These are phyloP conservation scores for Ciconia nigra DNA, from an alignment of 2,797 vertebrate species.

Conservation along the genomic window DNA sequence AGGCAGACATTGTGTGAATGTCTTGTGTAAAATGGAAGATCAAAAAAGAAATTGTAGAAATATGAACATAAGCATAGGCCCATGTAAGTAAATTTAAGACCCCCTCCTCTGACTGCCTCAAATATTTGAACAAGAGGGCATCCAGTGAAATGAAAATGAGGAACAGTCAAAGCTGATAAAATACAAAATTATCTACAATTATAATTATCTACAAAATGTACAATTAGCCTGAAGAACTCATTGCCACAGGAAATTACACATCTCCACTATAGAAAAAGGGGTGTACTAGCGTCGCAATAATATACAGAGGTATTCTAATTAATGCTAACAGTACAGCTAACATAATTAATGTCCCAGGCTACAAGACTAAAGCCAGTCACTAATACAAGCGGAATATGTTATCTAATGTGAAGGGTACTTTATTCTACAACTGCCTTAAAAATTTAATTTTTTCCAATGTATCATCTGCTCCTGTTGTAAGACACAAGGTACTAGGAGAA, in stretches of 20 bases:
- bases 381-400: neutral
- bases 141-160: neutral
- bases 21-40: neutral
- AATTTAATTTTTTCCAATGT: neutral
- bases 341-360: neutral
- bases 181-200: conserved; percentile 29
- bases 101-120: neutral
- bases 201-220: conserved; percentile 3
- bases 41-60: neutral
- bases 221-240: conserved; percentile 18
- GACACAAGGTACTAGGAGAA: neutral
- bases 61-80: neutral
- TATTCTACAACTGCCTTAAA: neutral
- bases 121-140: conserved; percentile 3
- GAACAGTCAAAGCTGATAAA: neutral
- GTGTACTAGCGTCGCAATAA: neutral
- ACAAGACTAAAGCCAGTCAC: neutral
- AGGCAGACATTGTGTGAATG: neutral
- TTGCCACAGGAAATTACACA: conserved; percentile 22
- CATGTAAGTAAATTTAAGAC: neutral
- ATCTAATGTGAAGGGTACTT: neutral
- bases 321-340: neutral
- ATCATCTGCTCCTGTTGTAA: neutral
- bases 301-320: neutral
- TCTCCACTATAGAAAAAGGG: neutral